Evolutionary conservation across 2,113 vertebrate genomes (phyloP), one percentile per base, ranked within the genome.

Genomic region (Cyprinodon brontotheroides): DNA sequence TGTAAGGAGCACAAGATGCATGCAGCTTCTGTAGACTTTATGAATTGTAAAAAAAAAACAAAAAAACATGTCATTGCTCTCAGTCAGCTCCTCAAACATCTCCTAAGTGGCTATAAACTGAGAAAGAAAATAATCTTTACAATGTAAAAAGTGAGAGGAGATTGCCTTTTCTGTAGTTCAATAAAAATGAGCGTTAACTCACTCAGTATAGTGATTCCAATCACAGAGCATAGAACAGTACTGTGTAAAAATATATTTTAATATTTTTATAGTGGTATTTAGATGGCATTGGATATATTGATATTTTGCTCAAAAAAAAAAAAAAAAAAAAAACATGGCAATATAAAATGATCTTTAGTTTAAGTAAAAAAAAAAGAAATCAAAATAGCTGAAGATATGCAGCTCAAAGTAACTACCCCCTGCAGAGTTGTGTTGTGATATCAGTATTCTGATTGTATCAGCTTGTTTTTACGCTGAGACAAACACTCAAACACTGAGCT

Each of bases 1-100:
- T 7, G n/a, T 45, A 63, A 38, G 62, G 37, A 61, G 59, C 64
- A 77, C 48, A 53, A 68, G 40, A 80, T 36, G 0, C 45, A 40
- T 37, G 57, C 53, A 65, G 72, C 45, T 15, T 43, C 11, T 29
- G 22, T 10, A 40, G 5, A 38, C 61, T 29, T 47, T 48, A 40
- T 40, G 36, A 3, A 48, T 47, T 4, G 11, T 36, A n/a, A 66
- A 45, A 4, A 69, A n/a, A 66, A 11, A n/a, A 13, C 11, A 8
- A 11, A 11, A 45, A 29, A n/a, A 57, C 17, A 57, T 57, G 50
- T 7, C 50, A 57, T 8, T 57, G 50, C 15, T 57, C 48, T n/a
- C 38, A 11, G 4, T 22, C 48, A 40, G 4, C 50, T 69, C 3
- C 13, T 53, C 3, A 53, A 68, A 20, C 1, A 20, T 29, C 6